Evolutionary conservation across 2,113 vertebrate genomes (phyloP).

Genomic region (Coptodon rendalli): DNA sequence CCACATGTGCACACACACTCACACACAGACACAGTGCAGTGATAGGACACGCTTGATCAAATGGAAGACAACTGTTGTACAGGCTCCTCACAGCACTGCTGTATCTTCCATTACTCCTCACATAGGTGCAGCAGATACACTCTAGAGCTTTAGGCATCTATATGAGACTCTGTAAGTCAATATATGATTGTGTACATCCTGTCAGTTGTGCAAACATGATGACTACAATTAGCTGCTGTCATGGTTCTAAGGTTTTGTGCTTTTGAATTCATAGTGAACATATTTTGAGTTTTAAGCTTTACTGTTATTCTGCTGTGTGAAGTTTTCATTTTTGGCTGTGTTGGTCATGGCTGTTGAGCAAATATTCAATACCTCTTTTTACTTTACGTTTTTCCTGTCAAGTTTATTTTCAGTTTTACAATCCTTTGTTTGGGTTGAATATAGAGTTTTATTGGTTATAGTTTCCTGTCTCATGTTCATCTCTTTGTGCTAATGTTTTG

Average conservation of each 20-base stretch:
- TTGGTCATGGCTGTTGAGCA: neutral
- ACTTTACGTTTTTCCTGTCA: neutral
- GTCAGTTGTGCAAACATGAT: neutral
- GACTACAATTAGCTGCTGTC: neutral
- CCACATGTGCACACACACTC: neutral
- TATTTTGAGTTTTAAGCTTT: neutral
- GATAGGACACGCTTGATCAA: constrained; percentile 10
- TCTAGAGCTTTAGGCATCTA: neutral
- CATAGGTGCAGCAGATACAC: neutral
- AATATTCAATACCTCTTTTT: neutral
- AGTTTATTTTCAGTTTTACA: neutral
- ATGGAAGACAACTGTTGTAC: neutral
- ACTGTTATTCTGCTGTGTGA: neutral
- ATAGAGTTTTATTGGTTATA: neutral
- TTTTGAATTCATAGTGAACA: neutral
- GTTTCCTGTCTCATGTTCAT: neutral
- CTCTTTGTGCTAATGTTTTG: neutral
- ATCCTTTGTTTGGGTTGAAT: neutral
- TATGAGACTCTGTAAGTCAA: neutral
- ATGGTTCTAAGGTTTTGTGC: neutral
- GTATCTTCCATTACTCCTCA: neutral
- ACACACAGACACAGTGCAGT: neutral
- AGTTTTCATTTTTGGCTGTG: neutral
- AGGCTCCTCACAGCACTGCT: constrained; percentile 4
- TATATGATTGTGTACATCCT: neutral